Evolutionary conservation across 2,113 vertebrate genomes (phyloP), one percentile per base, ranked within the genome.

Genomic region (Cololabis saira): DNA sequence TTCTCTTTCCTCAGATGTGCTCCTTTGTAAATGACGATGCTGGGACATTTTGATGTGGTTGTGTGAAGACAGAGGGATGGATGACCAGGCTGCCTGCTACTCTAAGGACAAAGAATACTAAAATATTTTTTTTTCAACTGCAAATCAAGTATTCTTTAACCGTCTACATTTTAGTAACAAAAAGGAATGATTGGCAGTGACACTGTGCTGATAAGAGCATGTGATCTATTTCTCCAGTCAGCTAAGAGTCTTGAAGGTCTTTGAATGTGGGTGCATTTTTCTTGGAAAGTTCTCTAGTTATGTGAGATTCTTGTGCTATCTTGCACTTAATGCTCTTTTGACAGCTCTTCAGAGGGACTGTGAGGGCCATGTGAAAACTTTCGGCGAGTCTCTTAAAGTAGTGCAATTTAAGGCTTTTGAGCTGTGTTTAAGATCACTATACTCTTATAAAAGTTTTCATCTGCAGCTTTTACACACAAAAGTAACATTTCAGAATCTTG

Each of bases 1-100:
- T 60, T 87, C 79, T 52, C 5, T 30, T 43, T 50, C 40, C 19
- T 17, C 1, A 21, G 61, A 40, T 67, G 67, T 63, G 72, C 64
- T 53, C 63, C 19, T 68, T 48, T 19, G 56, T 11, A 33, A 21
- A 22, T 41, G n/a, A 15, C 14, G 33, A 24, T 51, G 56, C 56
- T 33, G 21, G 2, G 24, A 27, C 24, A 27, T 27, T 27, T 27
- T 44, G 24, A 64, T 16, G 21, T 24, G 27, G 16, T 24, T 63
- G 54, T 22, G 33, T 40, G 60, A 55, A 19, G 44, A 15, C n/a
- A 49, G 16, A 60, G 12, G 13, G 43, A 37, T 48, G 27, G 48
- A 21, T 27, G 27, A 27, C 24, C 24, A 27, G 24, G 5, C 24
- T 27, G 24, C 24, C 24, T 27, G 24, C 2, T 27, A 5, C 24